Conservation (phyloP, 2,113 vertebrate genomes). For the Eleginops maclovinus region DNA sequence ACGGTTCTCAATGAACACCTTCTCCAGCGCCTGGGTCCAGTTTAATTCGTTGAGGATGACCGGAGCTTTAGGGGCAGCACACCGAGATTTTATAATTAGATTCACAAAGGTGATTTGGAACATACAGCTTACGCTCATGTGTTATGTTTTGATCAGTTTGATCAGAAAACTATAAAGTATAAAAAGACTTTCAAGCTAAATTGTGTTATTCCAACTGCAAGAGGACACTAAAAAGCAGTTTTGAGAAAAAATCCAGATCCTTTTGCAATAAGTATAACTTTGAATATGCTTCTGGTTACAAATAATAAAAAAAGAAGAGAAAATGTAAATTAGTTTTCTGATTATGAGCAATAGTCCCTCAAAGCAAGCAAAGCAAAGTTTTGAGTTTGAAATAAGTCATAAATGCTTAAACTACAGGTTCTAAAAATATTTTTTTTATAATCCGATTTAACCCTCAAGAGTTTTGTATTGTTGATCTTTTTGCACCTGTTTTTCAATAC, state of each 20-base stretch:
- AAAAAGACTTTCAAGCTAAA: background rate
- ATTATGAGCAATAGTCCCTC: conserved; percentile 8
- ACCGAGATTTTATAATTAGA: conserved; percentile 3
- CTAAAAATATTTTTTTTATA: conserved; percentile 17
- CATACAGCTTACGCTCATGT: background rate
- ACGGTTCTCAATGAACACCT: conserved; percentile 93
- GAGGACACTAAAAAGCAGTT: background rate
- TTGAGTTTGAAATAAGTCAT: background rate
- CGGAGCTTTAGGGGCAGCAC: conserved; percentile 82
- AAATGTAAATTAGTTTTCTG: conserved; percentile 28
- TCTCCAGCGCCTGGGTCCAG: conserved; percentile 96
- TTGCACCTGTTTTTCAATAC: conserved; percentile 2
- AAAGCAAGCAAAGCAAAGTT: conserved; percentile 5
- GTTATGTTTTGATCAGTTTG: background rate
- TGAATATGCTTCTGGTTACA: conserved; percentile 23
- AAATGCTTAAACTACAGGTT: conserved; percentile 5
- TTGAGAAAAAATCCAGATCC: conserved; percentile 8
- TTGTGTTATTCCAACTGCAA: conserved; percentile 3
- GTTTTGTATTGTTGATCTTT: background rate
- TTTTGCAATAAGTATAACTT: background rate
- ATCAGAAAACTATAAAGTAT: background rate
- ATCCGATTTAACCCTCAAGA: conserved; percentile 7
- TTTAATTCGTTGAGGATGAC: conserved; percentile 97
- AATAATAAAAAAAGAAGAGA: background rate
- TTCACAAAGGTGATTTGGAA: background rate